Evolutionary conservation across 2,888 invertebrate genomes (phyloP).

Genomic region (Oeneis ivallda): DNA sequence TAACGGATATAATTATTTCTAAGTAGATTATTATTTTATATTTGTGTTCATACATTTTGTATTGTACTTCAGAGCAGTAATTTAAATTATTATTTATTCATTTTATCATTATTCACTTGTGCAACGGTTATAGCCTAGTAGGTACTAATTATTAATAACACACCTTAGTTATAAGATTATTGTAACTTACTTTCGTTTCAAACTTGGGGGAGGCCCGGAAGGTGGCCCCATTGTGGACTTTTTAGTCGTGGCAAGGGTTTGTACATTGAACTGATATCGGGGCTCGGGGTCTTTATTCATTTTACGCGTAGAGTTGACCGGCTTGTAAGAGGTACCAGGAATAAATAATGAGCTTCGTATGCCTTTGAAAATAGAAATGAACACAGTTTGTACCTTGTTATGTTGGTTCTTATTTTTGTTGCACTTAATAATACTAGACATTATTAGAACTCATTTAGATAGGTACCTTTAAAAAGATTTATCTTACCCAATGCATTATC

Average conservation of each 20-base stretch:
- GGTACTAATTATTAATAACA: too few relatives aligned
- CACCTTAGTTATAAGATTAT: too few relatives aligned
- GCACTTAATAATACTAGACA: not conserved
- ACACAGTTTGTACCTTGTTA: not conserved
- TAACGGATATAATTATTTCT: too few relatives aligned
- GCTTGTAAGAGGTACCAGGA: constrained; percentile 46
- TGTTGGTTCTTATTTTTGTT: too few relatives aligned
- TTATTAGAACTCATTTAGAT: too few relatives aligned
- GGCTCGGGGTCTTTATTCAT: constrained; percentile 57
- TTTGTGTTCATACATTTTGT: too few relatives aligned
- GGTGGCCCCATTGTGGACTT: constrained; percentile 69
- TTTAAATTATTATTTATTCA: too few relatives aligned
- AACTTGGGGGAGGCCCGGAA: constrained; percentile 53
- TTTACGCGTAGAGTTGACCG: constrained; percentile 44
- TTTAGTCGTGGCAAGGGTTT: constrained; percentile 46
- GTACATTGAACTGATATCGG: constrained; percentile 61
- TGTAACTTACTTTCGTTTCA: constrained; percentile 61
- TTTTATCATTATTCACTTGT: too few relatives aligned
- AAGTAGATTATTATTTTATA: too few relatives aligned
- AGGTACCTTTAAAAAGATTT: too few relatives aligned
- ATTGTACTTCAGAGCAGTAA: too few relatives aligned
- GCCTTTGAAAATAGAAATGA: constrained; percentile 50
- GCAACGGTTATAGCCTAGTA: too few relatives aligned
- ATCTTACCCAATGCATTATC: constrained; percentile 57
- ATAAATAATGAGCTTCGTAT: constrained; percentile 56